Base-by-base conservation (phyloP, 2,113 vertebrate species). In the Rhinichthys klamathensis region DNA sequence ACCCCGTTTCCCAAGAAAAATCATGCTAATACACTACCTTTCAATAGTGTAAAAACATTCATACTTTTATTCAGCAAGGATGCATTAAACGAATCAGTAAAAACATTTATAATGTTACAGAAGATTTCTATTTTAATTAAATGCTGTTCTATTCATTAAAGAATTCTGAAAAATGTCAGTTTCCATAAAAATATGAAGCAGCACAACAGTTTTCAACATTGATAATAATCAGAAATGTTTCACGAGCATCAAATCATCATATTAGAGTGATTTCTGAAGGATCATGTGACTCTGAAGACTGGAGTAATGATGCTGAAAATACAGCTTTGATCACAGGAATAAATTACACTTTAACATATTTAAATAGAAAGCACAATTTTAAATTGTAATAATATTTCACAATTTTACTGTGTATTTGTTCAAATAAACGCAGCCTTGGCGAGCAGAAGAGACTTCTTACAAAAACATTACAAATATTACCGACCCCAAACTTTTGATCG, bases 291-390 rank as follows among this genome's bases (percentile, higher is more conserved):
- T 2, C 35, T 70, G 21, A n/a, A n/a, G 18, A 70, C 35, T 70
- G 21, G 35, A 41, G 67, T 41, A 70, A 70, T 70, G 35, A 41
- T 70, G 35, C 18, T 70, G 32, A 69, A 70, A 70, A 70, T 70
- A 2, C 21, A 70, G 35, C 67, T 70, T 41, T 70, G 67, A 70
- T 70, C 10, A 41, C 3, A 11, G 18, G 1, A 38, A 30, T 30
- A n/a, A n/a, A n/a, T n/a, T n/a, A n/a, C n/a, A n/a, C n/a, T n/a
- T n/a, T n/a, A n/a, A n/a, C n/a, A n/a, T n/a, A n/a, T n/a, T n/a
- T n/a, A n/a, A n/a, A n/a, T n/a, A n/a, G n/a, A n/a, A n/a, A n/a
- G n/a, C n/a, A n/a, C n/a, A n/a, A n/a, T n/a, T n/a, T n/a, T n/a
- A n/a, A n/a, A 70, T 70, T 23, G 18, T 21, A 70, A 70, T 23